Conservation (phyloP, 2,888 invertebrate genomes). For the Mesoligia furuncula region DNA sequence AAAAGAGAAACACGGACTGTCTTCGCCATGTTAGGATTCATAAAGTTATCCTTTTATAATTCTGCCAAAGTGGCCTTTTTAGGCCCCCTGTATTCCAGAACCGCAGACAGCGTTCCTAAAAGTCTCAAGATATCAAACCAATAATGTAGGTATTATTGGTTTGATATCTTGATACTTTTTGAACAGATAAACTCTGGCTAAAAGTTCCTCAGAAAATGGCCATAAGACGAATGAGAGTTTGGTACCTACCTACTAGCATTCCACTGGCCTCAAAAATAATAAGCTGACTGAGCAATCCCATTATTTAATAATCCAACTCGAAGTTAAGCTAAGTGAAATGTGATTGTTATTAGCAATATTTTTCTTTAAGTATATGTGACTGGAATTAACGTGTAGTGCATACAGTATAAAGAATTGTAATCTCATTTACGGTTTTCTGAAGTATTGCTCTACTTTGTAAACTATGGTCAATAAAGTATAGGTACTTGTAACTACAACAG, state of each 20-base stretch:
- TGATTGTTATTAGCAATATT: constrained; percentile 65
- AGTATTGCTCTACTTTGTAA: constrained; percentile 55
- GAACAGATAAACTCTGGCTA: background rate
- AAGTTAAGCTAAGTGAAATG: constrained; percentile 64
- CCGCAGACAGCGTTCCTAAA: too few relatives aligned
- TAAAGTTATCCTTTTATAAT: too few relatives aligned
- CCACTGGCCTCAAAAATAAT: background rate
- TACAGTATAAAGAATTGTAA: constrained; percentile 35
- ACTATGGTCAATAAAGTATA: constrained; percentile 52
- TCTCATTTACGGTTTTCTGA: constrained; percentile 44
- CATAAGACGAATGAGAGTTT: background rate
- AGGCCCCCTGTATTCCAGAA: too few relatives aligned
- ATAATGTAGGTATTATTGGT: too few relatives aligned
- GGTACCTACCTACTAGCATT: background rate
- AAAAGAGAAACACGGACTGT: too few relatives aligned
- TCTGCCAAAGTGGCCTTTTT: too few relatives aligned
- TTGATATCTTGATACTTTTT: too few relatives aligned
- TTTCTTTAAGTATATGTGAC: constrained; percentile 44
- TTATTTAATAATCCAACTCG: constrained; percentile 17
- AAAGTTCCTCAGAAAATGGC: background rate
- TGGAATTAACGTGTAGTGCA: constrained; percentile 42
- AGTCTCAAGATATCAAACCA: background rate
- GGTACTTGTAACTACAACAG: constrained; percentile 19
- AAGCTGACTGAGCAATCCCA: background rate
- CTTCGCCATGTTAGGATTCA: too few relatives aligned